Base-by-base conservation (phyloP, 2,888 invertebrate genomes). In the Orthosia cruda region DNA sequence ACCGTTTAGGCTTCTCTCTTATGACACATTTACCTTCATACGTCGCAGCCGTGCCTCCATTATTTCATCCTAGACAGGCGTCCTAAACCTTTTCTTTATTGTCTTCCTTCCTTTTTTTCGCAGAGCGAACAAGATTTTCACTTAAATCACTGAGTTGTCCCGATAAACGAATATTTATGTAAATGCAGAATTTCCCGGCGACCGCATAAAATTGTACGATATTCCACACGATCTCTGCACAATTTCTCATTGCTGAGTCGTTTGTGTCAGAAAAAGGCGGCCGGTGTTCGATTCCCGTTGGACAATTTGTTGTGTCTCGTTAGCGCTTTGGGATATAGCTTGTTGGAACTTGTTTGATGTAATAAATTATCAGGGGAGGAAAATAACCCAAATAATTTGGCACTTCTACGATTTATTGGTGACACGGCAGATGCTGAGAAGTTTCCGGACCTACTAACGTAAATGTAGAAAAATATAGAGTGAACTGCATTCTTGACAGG, bases 91-190 rank as follows among this genome's bases (percentile, higher is more conserved):
- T 90, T 89, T 88, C 83, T 89, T 90, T 87, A 90, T 91, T 89
- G 88, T 89, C 88, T 90, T 74, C 80, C 77, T 73, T 84, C 81
- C 86, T 89, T 92, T 89, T 92, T 91, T 90, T 89, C 87, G 90
- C 89, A 86, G 80, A 89, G 83, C 85, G 88, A 88, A 89, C 90
- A 87, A 91, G 91, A 91, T 93, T 92, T 91, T 89, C 89, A 89
- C 92, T 92, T 90, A 92, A 92, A 92, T 92, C 92, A 89, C 91
- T 88, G 91, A 90, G 89, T 91, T 90, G 91, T 91, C 87, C 89
- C 91, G 91, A 93, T 94, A 94, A 94, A 94, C 94, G 94, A 94
- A 94, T 94, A 93, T 94, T 93, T 94, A 94, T 94, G 94, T 93
- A 93, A 94, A 94, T 94, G 92, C 91, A 90, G 85, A 90, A 87